Evolutionary conservation across 2,113 vertebrate genomes (phyloP).

Genomic region (Scomber colias): DNA sequence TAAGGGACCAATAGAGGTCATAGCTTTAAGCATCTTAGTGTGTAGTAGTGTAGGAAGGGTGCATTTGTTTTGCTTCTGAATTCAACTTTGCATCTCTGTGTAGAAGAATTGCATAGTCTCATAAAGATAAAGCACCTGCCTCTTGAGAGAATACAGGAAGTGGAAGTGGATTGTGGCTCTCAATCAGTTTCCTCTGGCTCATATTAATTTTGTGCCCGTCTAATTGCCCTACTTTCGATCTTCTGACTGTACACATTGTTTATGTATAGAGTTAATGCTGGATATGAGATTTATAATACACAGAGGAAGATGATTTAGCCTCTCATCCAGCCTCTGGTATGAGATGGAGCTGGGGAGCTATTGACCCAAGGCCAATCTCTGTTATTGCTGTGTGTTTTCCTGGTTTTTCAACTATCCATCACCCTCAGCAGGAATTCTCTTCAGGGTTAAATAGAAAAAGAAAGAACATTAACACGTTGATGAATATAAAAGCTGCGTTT

Average conservation of each 20-base stretch:
- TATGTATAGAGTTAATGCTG: slow-evolving; percentile 1
- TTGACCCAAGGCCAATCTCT: not conserved
- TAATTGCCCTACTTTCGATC: slow-evolving; percentile 12
- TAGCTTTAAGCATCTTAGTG: no score
- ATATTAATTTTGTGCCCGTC: slow-evolving; percentile 3
- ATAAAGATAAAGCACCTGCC: not conserved
- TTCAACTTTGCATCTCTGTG: not conserved
- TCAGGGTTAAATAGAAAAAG: not conserved
- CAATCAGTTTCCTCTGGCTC: slow-evolving; percentile 1
- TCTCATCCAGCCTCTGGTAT: not conserved
- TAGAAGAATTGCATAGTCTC: not conserved
- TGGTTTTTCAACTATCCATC: not conserved
- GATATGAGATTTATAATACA: slow-evolving; percentile 8
- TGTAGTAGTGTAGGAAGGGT: no score
- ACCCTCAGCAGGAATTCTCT: not conserved
- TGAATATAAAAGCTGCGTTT: not conserved
- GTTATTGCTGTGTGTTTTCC: slow-evolving; percentile 7
- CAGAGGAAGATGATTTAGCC: slow-evolving; percentile 2
- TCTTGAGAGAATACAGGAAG: not conserved
- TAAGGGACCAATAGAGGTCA: no score
- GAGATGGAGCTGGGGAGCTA: not conserved
- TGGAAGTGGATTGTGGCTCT: not conserved
- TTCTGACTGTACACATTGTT: not conserved
- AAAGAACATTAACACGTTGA: not conserved
- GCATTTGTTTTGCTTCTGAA: no score